phyloP scores from a whole-genome alignment of 2,113 vertebrate species.

The Varanus salvator region DNA sequence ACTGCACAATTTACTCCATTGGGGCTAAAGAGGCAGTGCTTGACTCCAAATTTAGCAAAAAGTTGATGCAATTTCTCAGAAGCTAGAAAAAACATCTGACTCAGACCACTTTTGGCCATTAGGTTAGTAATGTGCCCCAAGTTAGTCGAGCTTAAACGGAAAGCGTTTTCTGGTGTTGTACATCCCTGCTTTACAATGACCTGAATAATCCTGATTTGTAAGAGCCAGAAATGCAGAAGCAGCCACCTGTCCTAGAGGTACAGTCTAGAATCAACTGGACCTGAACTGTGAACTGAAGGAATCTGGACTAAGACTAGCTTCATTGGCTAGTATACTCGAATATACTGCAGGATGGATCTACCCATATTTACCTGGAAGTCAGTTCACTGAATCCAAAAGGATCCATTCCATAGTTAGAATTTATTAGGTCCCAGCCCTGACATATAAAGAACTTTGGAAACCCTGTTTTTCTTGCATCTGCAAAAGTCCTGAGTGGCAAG shows the following conservation, averaged over 20 bases:
- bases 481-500: not conserved
- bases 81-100: no score
- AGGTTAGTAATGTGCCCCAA: no score
- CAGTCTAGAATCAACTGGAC: not conserved
- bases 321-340: not conserved
- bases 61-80: no score
- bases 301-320: not conserved
- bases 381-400: not conserved
- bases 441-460: not conserved
- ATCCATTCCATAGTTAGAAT: not conserved
- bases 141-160: no score
- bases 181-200: not conserved
- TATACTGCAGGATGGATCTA: not conserved
- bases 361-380: not conserved
- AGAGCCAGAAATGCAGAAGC: not conserved
- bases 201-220: not conserved
- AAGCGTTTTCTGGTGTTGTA: no score
- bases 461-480: not conserved
- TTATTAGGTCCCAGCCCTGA: not conserved
- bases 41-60: no score
- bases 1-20: no score
- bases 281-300: not conserved
- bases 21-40: no score
- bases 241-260: not conserved
- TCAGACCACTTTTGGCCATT: no score